A percentile compares a stretch with the other conserved stretches of the same genome.
Evolutionary conservation across 1,140 invertebrate genomes (phyloP).

Genomic region (Drosophila murphyi): DNA sequence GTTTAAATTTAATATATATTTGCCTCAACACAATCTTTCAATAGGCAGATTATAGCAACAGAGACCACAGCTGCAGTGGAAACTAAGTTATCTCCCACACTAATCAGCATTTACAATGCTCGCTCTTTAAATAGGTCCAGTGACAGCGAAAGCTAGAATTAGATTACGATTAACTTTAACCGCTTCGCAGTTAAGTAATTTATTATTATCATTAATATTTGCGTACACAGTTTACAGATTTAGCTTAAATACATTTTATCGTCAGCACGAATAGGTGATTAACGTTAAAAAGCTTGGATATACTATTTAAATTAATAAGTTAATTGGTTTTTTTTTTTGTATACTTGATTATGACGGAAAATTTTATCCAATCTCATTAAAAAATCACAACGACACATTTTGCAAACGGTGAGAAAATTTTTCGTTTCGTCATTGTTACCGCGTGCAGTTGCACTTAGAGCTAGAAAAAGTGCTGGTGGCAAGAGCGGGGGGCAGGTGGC

Average conservation of each 20-base stretch:
- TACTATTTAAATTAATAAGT: slow-evolving; percentile 51
- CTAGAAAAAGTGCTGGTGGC: neutral
- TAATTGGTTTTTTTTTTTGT: slow-evolving; percentile 37
- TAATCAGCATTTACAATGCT: too few relatives aligned
- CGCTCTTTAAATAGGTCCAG: too few relatives aligned
- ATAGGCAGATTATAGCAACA: too few relatives aligned
- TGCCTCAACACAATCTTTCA: too few relatives aligned
- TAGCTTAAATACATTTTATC: slow-evolving; percentile 41
- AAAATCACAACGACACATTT: slow-evolving; percentile 55
- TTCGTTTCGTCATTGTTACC: slow-evolving; percentile 46
- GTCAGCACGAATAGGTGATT: slow-evolving; percentile 39
- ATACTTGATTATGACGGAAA: slow-evolving; percentile 43
- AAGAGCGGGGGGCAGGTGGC: neutral
- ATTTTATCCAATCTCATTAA: slow-evolving; percentile 51
- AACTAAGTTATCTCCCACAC: too few relatives aligned
- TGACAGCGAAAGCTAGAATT: too few relatives aligned
- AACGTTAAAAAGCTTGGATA: slow-evolving; percentile 32
- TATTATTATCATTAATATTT: slow-evolving; percentile 35
- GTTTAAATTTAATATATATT: too few relatives aligned
- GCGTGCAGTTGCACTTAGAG: neutral
- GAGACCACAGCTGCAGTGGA: too few relatives aligned
- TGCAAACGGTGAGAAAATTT: slow-evolving; percentile 41
- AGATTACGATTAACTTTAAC: slow-evolving; percentile 13
- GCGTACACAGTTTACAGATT: slow-evolving; percentile 5
- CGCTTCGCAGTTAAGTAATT: slow-evolving; percentile 41